Evolutionary conservation across 2,113 vertebrate species (phyloP).

Genomic region (Takifugu flavidus): DNA sequence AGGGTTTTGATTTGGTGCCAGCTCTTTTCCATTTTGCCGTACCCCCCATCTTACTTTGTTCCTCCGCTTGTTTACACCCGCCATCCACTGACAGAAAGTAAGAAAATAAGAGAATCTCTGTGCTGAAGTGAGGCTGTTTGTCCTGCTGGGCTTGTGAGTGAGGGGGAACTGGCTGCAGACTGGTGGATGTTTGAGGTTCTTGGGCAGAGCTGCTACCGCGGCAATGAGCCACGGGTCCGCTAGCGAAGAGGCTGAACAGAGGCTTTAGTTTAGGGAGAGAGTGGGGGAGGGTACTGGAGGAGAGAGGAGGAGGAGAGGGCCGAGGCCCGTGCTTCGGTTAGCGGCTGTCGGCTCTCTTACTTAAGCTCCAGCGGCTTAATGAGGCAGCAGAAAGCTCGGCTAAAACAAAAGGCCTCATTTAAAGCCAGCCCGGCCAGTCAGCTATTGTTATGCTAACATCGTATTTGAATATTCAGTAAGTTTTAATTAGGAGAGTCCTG

Average conservation of each 20-base stretch:
- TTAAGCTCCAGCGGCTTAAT: conserved; percentile 67
- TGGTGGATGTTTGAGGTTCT: conserved; percentile 15
- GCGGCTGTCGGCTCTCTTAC: conserved; percentile 66
- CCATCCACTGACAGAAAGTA: conserved; percentile 12
- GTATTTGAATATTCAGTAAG: conserved; percentile 72
- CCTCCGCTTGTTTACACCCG: conserved; percentile 43
- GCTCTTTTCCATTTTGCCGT: conserved; percentile 48
- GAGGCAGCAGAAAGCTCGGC: conserved; percentile 63
- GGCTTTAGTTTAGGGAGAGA: conserved; percentile 28
- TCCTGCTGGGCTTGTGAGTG: background rate
- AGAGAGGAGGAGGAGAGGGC: conserved; percentile 15
- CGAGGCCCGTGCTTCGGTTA: conserved; percentile 52
- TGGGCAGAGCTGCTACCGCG: conserved; percentile 23
- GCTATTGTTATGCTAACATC: conserved; percentile 70
- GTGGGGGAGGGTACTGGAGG: background rate
- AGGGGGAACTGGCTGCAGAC: conserved; percentile 37
- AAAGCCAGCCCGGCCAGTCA: conserved; percentile 57
- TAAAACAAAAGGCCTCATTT: conserved; percentile 74
- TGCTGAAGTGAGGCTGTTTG: background rate
- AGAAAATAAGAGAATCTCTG: conserved; percentile 1
- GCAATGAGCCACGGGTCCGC: conserved; percentile 27
- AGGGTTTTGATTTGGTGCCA: conserved; percentile 66
- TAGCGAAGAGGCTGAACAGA: conserved; percentile 29
- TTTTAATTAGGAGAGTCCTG: conserved; percentile 69
- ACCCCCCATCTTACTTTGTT: conserved; percentile 23